Base-by-base conservation (phyloP, 2,888 invertebrate genomes). In the Drosophila prostipennis region DNA sequence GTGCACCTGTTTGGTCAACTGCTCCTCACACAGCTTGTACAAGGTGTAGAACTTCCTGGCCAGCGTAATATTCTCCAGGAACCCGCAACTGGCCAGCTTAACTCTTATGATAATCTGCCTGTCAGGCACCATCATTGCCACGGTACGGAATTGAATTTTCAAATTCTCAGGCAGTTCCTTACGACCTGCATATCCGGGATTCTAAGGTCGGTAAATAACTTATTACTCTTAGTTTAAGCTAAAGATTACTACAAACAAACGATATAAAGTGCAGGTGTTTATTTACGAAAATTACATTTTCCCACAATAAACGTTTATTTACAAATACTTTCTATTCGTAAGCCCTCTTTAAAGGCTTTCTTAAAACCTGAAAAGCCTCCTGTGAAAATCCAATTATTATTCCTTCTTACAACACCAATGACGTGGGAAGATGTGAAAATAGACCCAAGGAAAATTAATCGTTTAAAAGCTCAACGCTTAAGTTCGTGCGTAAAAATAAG, bases 91-190 rank as follows among this genome's bases (percentile, higher is more conserved):
- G 16, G 98, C 98, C 54, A 99, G 92, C 92, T 99, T 99, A 0
- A 99, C 99, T 74, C 98, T 93, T 78, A 99, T 99, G 87, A 99
- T 99, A 88, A 99, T 99, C 92, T 98, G 98, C 67, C 98, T 93
- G 91, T 99, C 99, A 0, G 99, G 98, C 14, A 99, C 98, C 98
- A 99, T 98, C 99, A 99, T 99, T 43, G 99, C 98, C 0, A 99
- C 98, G 0, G 98, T 98, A 58, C 99, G 95, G 92, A 99, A 99
- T 92, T 99, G 98, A 83, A 99, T 98, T 93, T 99, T 99, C 78
- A 99, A 93, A 92, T 99, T 99, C 93, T 99, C 99, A 0, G 99
- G 99, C 51, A 99, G 92, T 91, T 98, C 98, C 89, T 98, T 98
- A 61, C 99, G 95, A 0, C 98, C 98, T 32, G 98, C 98, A 90